Base-by-base conservation (phyloP, 2,888 invertebrate species). In the Sarcophaga carnaria region DNA sequence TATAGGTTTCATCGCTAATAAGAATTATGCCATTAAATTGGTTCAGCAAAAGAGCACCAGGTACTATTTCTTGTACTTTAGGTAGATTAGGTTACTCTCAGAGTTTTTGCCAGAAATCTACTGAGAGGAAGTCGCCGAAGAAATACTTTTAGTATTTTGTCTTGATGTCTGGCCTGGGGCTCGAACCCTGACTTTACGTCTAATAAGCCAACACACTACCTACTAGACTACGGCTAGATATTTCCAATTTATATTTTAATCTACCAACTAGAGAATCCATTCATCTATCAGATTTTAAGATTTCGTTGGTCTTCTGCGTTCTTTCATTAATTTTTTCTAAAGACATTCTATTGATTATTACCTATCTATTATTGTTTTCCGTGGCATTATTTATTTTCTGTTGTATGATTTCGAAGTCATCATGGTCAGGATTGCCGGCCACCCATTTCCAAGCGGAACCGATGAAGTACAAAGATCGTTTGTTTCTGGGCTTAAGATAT, bases 381-480 rank as follows among this genome's bases (percentile, higher is more conserved):
- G 4, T 2, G 47, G 69, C 64, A 62, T 69, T 60, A 59, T 70
- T 71, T 80, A 59, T 70, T 71, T 72, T 25, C 62, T 62, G n/a
- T 49, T 59, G 14, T 8, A 71, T 60, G 22, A 71, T 60, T 71
- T 71, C 71, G 27, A 71, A 71, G 10, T 71, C 54, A 49, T 72
- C 63, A 37, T 72, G 62, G 70, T 72, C 71, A 4, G 64, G 72
- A 66, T 67, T 66, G 22, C 72, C 71, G 14, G 71, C 59, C 25
- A 71, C 63, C 69, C 70, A 70, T 69, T 81, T 70, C 79, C 79
- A 79, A 66, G 79, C 63, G n/a, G 37, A 59, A 11, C 79, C 79
- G 37, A 79, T 74, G 27, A 79, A 86, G 71, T 86, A 66, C 59
- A 76, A 45, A 12, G 82, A 82, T 66, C 76, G 12, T 25, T 80